Conservation (phyloP, 2,888 invertebrate species). For the Tachystola acroxantha region DNA sequence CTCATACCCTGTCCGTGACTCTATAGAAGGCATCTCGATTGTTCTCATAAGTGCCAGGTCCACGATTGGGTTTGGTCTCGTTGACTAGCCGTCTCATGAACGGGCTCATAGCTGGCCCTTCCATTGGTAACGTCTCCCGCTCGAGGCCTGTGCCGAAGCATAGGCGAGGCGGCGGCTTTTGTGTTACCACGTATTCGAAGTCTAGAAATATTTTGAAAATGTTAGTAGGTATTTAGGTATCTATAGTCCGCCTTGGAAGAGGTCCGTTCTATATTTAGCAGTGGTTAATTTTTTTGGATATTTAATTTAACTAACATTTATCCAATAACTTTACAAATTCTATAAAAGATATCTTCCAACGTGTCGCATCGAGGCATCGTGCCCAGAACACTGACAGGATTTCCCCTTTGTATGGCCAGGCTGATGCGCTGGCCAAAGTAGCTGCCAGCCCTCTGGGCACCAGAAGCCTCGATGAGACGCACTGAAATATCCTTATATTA, state of each 20-base stretch:
- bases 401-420: no score
- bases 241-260: no score
- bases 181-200: slow-evolving; percentile 77
- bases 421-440: no score
- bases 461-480: no score
- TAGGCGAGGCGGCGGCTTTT: slow-evolving; percentile 56
- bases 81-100: slow-evolving; percentile 62
- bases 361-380: no score
- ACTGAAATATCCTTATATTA: no score
- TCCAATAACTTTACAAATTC: no score
- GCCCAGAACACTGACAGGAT: no score
- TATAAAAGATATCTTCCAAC: no score
- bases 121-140: slow-evolving; percentile 61
- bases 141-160: slow-evolving; percentile 71
- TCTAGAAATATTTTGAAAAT: slow-evolving; percentile 34
- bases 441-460: no score
- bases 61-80: slow-evolving; percentile 43
- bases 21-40: slow-evolving; percentile 54
- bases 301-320: no score
- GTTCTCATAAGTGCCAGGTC: slow-evolving; percentile 48
- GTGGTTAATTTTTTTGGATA: neutral
- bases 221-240: no score
- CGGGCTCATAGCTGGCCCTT: slow-evolving; percentile 56
- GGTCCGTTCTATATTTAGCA: neutral
- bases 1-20: slow-evolving; percentile 45